Conservation (phyloP, 2,113 vertebrate species). For the Hiodon tergisus region DNA sequence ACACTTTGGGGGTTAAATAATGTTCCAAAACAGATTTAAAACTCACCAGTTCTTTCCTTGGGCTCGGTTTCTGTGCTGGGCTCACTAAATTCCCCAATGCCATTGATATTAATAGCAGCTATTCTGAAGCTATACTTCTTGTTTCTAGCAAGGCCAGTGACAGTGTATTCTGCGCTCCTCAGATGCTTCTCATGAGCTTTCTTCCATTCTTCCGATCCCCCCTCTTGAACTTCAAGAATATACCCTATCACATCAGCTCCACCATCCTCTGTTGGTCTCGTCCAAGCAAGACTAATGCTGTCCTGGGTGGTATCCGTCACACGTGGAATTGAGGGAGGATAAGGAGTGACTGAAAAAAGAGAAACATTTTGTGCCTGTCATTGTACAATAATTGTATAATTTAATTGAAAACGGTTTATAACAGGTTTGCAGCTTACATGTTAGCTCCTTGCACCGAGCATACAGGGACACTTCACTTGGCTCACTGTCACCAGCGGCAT, state of each 20-base stretch:
- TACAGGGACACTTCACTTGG: slow-evolving; percentile 88
- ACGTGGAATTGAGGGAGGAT: slow-evolving; percentile 83
- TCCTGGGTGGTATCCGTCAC: slow-evolving; percentile 85
- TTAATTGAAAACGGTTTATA: too few relatives aligned
- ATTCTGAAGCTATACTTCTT: slow-evolving; percentile 93
- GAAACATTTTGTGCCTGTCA: slow-evolving; percentile 32
- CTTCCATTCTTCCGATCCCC: slow-evolving; percentile 80
- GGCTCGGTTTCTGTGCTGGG: slow-evolving; percentile 82
- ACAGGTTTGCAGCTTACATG: slow-evolving; percentile 69
- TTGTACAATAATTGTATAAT: too few relatives aligned
- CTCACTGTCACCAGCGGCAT: slow-evolving; percentile 91
- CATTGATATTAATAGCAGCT: slow-evolving; percentile 84
- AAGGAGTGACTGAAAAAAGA: slow-evolving; percentile 72
- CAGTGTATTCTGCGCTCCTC: slow-evolving; percentile 73
- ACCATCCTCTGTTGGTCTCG: slow-evolving; percentile 85
- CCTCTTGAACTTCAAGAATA: slow-evolving; percentile 88
- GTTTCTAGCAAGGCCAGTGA: slow-evolving; percentile 68
- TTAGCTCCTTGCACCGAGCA: slow-evolving; percentile 83
- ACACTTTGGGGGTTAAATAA: too few relatives aligned
- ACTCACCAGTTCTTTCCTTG: slow-evolving; percentile 85
- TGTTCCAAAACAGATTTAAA: slow-evolving; percentile 8
- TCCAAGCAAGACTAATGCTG: slow-evolving; percentile 91
- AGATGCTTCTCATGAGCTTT: slow-evolving; percentile 79
- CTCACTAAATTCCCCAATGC: slow-evolving; percentile 89
- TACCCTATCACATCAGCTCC: slow-evolving; percentile 87